Evolutionary conservation across 2,797 vertebrate genomes (phyloP).

Genomic region (Anisognathus igniventris): DNA sequence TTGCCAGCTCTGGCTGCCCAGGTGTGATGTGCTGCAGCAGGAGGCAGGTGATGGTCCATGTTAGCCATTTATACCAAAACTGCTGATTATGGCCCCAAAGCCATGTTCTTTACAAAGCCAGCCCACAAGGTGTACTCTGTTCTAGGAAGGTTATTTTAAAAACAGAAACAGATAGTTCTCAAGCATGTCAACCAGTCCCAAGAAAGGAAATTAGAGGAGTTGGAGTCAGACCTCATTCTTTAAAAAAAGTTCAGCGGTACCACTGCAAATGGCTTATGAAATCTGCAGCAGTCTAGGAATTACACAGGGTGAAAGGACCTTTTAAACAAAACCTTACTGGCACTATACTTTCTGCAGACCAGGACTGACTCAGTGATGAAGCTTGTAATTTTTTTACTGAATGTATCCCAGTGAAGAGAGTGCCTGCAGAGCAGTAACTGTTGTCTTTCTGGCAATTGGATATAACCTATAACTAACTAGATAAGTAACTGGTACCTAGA

Average conservation of each 20-base stretch:
- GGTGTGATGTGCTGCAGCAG: background rate
- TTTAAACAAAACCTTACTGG: background rate
- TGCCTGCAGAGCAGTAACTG: background rate
- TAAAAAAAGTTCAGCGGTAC: background rate
- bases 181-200: background rate
- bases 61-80: background rate
- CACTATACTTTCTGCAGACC: background rate
- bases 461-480: background rate
- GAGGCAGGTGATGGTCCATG: background rate
- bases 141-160: background rate
- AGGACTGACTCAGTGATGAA: background rate
- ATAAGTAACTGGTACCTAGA: background rate
- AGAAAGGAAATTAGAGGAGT: background rate
- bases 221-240: background rate
- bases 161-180: background rate
- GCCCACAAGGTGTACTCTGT: background rate
- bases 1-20: rapidly evolving
- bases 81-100: background rate
- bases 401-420: background rate
- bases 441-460: background rate
- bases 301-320: background rate
- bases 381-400: background rate
- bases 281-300: background rate
- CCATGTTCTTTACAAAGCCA: background rate
- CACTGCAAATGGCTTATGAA: background rate